These are phyloP conservation scores for Thaumetopoea pityocampa DNA, from an alignment of 1,140 invertebrate genomes.

Conservation along the genomic window DNA sequence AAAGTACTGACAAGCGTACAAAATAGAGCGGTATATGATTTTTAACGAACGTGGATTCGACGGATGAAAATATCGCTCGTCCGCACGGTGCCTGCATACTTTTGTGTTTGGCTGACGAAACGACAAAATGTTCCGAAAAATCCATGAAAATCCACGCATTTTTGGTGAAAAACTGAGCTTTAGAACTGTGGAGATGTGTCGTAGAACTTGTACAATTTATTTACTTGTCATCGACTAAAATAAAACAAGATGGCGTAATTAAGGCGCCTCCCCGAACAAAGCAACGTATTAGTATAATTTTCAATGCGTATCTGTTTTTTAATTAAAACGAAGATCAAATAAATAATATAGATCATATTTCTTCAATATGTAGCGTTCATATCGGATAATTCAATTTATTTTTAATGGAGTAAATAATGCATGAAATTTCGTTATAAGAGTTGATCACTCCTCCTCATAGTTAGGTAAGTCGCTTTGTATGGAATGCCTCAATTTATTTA, in stretches of 20 bases:
- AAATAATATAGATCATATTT: too few species aligned
- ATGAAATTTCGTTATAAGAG: constrained; percentile 18
- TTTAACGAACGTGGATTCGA: constrained; percentile 28
- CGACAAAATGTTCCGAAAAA: constrained; percentile 5
- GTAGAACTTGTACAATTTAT: too few species aligned
- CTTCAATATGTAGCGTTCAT: constrained; percentile 2
- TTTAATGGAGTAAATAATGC: constrained; percentile 15
- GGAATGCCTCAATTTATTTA: constrained; percentile 11
- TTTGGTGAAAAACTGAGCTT: background rate
- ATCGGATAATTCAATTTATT: constrained; percentile 6
- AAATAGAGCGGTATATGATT: constrained; percentile 21
- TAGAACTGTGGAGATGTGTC: too few species aligned
- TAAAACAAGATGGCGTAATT: too few species aligned
- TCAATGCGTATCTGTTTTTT: too few species aligned
- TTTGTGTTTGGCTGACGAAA: constrained; percentile 4
- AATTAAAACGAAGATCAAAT: too few species aligned
- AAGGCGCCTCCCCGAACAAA: too few species aligned
- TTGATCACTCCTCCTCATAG: constrained; percentile 12
- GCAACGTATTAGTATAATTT: too few species aligned
- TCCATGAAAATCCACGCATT: background rate
- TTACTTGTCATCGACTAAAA: too few species aligned
- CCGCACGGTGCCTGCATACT: constrained; percentile 3
- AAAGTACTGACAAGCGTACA: constrained; percentile 32
- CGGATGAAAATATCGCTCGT: constrained; percentile 15
- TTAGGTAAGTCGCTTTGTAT: constrained; percentile 11